Base-by-base conservation (phyloP, 2,888 invertebrate species). In the Geotrupes spiniger region DNA sequence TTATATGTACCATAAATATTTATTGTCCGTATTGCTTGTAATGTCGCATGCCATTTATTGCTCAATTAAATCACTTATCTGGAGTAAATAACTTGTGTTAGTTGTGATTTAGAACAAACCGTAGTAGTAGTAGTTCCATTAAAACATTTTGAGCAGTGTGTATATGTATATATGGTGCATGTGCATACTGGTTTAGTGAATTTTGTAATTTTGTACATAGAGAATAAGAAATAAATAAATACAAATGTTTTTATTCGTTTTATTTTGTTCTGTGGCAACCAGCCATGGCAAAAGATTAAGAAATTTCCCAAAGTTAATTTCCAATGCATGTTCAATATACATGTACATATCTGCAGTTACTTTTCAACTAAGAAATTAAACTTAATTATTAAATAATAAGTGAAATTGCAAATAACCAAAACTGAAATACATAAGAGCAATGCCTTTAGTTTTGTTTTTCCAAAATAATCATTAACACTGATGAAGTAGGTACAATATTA, bases 141-240 rank as follows among this genome's bases (percentile, higher is more conserved):
- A 33, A 9, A 9, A 21, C 6, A 4, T 6, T 21, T 21, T 21
- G 6, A 33, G 40, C 40, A 40, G 40, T 40, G 40, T 40, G 40
- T 40, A 40, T 40, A 40, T 25, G 25, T 40, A 21, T 40, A 25
- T 40, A 40, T 10, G 12, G 11, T 12, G 25, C 40, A 12, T 40
- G 40, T 33, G 33, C 33, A 33, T 33, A 15, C 33, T 33, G 15
- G 8, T 33, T 14, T 12, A 33, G 33, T 33, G 33, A 33, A 14
- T 33, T 33, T 33, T 33, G 12, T 33, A 33, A 15, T 33, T 33
- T 33, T 33, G 33, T 33, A 33, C 15, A 33, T 33, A 33, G 15
- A 33, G 14, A 14, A 15, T 33, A 33, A 14, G 12, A 33, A 33
- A 33, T 33, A 33, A 33, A 33, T 33, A 15, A 33, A 14, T 33